Conservation (phyloP, 2,797 vertebrate genomes). For the Myiotriccus ornatus region DNA sequence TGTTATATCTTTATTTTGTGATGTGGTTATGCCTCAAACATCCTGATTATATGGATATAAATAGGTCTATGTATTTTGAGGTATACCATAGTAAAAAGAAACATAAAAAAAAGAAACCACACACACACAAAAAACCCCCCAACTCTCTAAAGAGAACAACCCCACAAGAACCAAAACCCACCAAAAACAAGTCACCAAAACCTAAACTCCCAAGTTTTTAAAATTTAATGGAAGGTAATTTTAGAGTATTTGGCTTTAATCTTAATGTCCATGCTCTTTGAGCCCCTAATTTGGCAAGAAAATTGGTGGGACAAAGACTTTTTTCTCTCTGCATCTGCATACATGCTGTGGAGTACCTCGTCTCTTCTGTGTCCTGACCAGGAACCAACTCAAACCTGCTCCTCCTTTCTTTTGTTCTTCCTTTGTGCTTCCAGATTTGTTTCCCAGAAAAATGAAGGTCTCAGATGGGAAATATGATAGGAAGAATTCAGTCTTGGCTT, state of each 20-base stretch:
- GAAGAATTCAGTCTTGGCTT: background rate
- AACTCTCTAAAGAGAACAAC: background rate
- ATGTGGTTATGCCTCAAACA: background rate
- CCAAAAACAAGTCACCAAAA: background rate
- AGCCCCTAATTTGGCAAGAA: background rate
- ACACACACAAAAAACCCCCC: accelerated
- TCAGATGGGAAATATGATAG: background rate
- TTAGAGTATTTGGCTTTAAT: background rate
- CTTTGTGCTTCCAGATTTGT: background rate
- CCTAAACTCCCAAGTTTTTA: background rate
- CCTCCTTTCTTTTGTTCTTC: background rate
- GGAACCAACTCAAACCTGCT: background rate
- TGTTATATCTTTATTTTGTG: background rate
- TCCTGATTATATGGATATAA: background rate
- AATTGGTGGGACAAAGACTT: background rate
- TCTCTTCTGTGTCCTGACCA: background rate
- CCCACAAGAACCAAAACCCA: background rate
- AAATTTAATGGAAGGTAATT: background rate
- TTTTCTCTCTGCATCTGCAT: background rate
- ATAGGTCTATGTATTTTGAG: background rate
- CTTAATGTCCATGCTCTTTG: background rate
- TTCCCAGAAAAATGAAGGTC: background rate
- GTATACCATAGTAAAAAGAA: background rate
- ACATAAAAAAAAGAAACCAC: no score
- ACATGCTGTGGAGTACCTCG: accelerated